Evolutionary conservation across 2,888 invertebrate genomes (phyloP).

Genomic region (Allacma fusca): DNA sequence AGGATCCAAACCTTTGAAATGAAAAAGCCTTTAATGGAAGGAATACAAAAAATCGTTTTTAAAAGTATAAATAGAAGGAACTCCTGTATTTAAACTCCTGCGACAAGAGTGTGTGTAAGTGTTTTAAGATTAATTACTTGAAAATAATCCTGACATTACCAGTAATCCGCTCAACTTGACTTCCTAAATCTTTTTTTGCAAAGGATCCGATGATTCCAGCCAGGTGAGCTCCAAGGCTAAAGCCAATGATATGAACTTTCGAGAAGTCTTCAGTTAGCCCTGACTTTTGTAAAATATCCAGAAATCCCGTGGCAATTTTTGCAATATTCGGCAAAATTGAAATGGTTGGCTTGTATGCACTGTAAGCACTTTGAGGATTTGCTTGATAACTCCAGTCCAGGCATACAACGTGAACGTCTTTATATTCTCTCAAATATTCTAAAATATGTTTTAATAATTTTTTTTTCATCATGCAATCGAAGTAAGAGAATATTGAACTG

Average conservation of each 20-base stretch:
- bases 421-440: not conserved
- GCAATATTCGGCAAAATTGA: not conserved
- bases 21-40: too few relatives aligned
- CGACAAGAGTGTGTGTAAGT: too few relatives aligned
- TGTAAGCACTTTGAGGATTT: slow-evolving; percentile 5
- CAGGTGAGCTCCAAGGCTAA: slow-evolving; percentile 19
- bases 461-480: too few relatives aligned
- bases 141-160: not conserved
- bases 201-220: not conserved
- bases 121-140: too few relatives aligned
- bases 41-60: too few relatives aligned
- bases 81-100: too few relatives aligned
- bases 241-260: not conserved
- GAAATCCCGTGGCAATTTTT: not conserved
- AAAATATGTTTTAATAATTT: not conserved
- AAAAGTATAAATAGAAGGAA: too few relatives aligned
- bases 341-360: not conserved
- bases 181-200: not conserved
- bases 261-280: too few relatives aligned
- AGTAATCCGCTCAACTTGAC: not conserved
- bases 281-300: not conserved
- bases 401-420: slow-evolving; percentile 1
- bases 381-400: slow-evolving; percentile 7
- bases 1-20: slow-evolving; percentile 2
- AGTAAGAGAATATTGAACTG: too few relatives aligned